Evolutionary conservation across 1,140 invertebrate species (phyloP).

Genomic region (Pomacea maculata): DNA sequence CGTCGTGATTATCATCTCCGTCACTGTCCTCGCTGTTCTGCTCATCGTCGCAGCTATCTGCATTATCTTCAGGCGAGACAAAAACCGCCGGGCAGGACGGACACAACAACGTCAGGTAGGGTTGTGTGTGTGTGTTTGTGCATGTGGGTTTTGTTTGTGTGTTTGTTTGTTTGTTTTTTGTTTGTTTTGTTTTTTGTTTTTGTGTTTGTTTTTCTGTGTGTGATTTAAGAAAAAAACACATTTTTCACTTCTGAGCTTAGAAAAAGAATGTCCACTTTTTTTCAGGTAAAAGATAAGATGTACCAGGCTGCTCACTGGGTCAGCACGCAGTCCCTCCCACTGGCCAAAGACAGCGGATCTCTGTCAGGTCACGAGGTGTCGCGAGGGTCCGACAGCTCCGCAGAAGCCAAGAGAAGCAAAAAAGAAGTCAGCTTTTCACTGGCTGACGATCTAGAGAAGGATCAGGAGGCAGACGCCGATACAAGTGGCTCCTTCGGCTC

Average conservation of each 20-base stretch:
- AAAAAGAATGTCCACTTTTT: background rate
- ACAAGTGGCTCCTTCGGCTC: slow-evolving; percentile 19
- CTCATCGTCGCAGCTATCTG: slow-evolving; percentile 24
- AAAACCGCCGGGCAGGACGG: slow-evolving; percentile 13
- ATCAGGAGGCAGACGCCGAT: slow-evolving; percentile 19
- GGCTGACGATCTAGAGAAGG: slow-evolving; percentile 26
- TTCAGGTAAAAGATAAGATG: slow-evolving; percentile 24
- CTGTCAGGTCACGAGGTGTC: background rate
- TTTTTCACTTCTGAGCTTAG: no score
- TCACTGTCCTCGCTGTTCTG: slow-evolving; percentile 21
- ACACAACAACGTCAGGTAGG: slow-evolving; percentile 17
- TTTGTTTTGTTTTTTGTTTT: no score
- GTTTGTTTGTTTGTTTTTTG: background rate
- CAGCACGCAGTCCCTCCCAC: slow-evolving; percentile 24
- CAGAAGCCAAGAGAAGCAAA: slow-evolving; percentile 6
- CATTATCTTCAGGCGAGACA: slow-evolving; percentile 24
- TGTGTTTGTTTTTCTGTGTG: no score
- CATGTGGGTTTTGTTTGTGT: background rate
- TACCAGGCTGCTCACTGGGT: slow-evolving; percentile 37
- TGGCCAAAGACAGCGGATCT: background rate
- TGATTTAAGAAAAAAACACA: no score
- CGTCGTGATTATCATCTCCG: slow-evolving; percentile 26
- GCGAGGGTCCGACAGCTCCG: slow-evolving; percentile 6
- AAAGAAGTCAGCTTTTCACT: slow-evolving; percentile 38
- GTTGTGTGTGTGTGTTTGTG: background rate